Percentiles rank a stretch among this genome's conserved stretches.
phyloP scores from a whole-genome alignment of 2,113 vertebrate genomes.

The Dolichallabes microphthalmus region DNA sequence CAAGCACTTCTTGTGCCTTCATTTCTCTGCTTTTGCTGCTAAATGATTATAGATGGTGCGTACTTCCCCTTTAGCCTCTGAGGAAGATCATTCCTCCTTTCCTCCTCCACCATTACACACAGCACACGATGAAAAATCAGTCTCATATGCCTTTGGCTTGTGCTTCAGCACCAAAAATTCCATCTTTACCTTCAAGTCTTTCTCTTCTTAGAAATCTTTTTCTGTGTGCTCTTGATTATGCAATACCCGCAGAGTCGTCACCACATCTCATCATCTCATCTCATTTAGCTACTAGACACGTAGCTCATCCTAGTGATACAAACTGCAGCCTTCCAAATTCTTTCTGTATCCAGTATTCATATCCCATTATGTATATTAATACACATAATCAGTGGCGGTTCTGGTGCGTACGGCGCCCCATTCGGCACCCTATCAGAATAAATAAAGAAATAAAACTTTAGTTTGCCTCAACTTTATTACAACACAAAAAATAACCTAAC shows the following conservation, averaged over 20 bases:
- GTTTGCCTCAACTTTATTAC: too few relatives aligned
- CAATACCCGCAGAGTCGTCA: not conserved
- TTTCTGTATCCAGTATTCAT: not conserved
- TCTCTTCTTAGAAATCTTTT: not conserved
- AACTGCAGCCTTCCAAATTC: not conserved
- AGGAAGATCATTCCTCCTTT: slow-evolving; percentile 14
- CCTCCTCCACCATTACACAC: slow-evolving; percentile 11
- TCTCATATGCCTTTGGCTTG: not conserved
- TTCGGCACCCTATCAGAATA: too few relatives aligned
- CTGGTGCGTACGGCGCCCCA: too few relatives aligned
- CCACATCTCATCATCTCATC: slow-evolving; percentile 6
- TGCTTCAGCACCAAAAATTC: not conserved
- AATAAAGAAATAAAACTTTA: too few relatives aligned
- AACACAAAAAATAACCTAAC: too few relatives aligned
- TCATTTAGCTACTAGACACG: not conserved
- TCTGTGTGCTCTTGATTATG: slow-evolving; percentile 12
- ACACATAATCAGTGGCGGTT: not conserved
- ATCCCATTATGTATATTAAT: not conserved
- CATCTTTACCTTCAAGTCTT: not conserved
- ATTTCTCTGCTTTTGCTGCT: slow-evolving; percentile 59
- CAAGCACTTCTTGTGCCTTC: slow-evolving; percentile 58
- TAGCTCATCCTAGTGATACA: not conserved
- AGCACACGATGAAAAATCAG: slow-evolving; percentile 56
- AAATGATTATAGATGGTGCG: slow-evolving; percentile 74
- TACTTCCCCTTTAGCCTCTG: slow-evolving; percentile 27